These are phyloP conservation scores for Heliconius ethilla DNA, from an alignment of 2,888 invertebrate genomes.

Conservation along the genomic window DNA sequence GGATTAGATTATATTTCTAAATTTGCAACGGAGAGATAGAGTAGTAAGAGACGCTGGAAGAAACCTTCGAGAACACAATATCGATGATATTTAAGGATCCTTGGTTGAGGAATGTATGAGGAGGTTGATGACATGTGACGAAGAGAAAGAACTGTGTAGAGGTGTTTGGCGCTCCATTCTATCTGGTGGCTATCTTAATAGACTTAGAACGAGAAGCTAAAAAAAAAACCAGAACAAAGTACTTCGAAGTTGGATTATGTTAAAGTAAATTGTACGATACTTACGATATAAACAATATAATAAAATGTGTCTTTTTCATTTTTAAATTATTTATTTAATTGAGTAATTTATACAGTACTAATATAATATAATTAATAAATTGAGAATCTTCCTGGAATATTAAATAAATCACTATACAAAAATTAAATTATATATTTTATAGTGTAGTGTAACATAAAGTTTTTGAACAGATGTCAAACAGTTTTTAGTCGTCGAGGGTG, in stretches of 20 bases:
- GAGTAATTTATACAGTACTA: background rate
- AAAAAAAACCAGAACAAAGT: background rate
- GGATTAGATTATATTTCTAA: no score
- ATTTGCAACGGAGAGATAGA: background rate
- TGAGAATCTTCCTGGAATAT: background rate
- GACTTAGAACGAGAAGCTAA: background rate
- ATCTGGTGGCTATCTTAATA: background rate
- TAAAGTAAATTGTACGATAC: no score
- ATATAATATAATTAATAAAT: background rate
- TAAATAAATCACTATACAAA: background rate
- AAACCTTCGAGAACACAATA: background rate
- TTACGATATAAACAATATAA: background rate
- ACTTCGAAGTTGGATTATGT: background rate
- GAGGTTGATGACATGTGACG: background rate
- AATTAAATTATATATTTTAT: background rate
- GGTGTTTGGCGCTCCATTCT: background rate
- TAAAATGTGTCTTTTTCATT: background rate
- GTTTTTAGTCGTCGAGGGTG: conserved; percentile 58
- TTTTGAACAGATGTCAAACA: conserved; percentile 51
- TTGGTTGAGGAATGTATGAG: background rate
- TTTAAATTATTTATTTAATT: background rate
- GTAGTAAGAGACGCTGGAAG: background rate
- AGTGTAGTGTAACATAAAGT: conserved; percentile 20
- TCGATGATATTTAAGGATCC: background rate
- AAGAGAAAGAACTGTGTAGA: no score